Evolutionary conservation across 2,113 vertebrate species (phyloP), one percentile per base, ranked within the genome.

Genomic region (Lampris megalopsis): DNA sequence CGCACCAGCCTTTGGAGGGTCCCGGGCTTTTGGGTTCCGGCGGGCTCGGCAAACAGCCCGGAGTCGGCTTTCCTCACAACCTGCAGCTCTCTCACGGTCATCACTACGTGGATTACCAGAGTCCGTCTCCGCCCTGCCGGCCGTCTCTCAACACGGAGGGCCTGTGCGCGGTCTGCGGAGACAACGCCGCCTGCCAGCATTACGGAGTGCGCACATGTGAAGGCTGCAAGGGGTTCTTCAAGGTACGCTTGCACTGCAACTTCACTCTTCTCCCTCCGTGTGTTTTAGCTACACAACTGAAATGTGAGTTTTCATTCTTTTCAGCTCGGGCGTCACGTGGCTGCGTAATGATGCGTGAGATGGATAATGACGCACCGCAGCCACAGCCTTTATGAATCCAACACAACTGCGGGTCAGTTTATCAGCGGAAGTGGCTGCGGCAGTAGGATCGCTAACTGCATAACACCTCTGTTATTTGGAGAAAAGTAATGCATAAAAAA

Each of bases 181-280:
- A 99, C 86, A 98, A 98, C 83, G 98, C 98, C 1, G 96, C 98
- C 13, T 98, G 97, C 75, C 97, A 98, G 85, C 97, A 98, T 87
- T 98, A 98, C 63, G 97, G 97, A 2, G 97, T 98, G 81, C 96
- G 97, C 86, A 98, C 97, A 9, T 98, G 97, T 75, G 97, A 98
- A 77, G 97, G 97, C 63, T 98, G 97, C 92, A 98, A 98, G 86
- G 97, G 97, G 2, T 98, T 98, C 82, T 98, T 98, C 83, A 98
- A 98, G 97, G 97, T 97, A 86, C 87, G 84, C 42, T 45, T 0
- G 54, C 13, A 2, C 1, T 43, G 37, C 13, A 9, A 62, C 24
- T 58, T 35, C 9, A 6, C 24, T 24, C 24, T 24, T 24, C 24
- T 24, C 24, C 24, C 24, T 24, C 24, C 24, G 24, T 24, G 43